Percentiles rank a stretch among this genome's conserved stretches.
Evolutionary conservation across 1,140 invertebrate species (phyloP).

Genomic region (Panagrolaimus sp.): DNA sequence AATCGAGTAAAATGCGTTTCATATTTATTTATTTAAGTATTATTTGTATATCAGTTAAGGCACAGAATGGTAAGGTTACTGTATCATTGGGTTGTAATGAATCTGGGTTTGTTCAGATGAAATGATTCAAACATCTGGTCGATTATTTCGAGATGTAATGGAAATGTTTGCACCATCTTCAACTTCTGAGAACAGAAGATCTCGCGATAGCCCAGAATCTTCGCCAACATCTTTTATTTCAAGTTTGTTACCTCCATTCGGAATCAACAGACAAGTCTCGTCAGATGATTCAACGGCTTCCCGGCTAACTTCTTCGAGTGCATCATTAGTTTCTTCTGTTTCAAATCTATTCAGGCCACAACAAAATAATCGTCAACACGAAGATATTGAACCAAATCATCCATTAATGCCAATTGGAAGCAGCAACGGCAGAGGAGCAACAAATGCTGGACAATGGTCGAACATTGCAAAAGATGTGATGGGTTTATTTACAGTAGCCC

Average conservation of each 20-base stretch:
- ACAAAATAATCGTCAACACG: neutral
- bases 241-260: slow-evolving; percentile 1
- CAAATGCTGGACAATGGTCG: slow-evolving; percentile 14
- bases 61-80: too few species aligned
- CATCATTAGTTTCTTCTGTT: too few species aligned
- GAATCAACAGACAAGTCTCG: neutral
- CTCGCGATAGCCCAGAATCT: neutral
- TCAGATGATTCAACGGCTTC: neutral
- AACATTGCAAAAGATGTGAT: slow-evolving; percentile 28
- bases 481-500: slow-evolving; percentile 14
- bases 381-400: neutral
- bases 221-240: neutral
- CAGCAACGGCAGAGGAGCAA: neutral
- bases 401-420: neutral
- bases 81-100: neutral
- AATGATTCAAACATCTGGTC: slow-evolving; percentile 19
- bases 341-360: too few species aligned
- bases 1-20: too few species aligned
- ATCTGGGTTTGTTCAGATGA: neutral
- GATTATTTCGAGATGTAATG: slow-evolving; percentile 19
- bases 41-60: too few species aligned
- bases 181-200: too few species aligned
- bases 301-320: too few species aligned
- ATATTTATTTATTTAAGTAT: too few species aligned
- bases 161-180: slow-evolving; percentile 23